Evolutionary conservation across 2,888 invertebrate species (phyloP), one percentile per base, ranked within the genome.

Genomic region (Netelia fuscicornis): DNA sequence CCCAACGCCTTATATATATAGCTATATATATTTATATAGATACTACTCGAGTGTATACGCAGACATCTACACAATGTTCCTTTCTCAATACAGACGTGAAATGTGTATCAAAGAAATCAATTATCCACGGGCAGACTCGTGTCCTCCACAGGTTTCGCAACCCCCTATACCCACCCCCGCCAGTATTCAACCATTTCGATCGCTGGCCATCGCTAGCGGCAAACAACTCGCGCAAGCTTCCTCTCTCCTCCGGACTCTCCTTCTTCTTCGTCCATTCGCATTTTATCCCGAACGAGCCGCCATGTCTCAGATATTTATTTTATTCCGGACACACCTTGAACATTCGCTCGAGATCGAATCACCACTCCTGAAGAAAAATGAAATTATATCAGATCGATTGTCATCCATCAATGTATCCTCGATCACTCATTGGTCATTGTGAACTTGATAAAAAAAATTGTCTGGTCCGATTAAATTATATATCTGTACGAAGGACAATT

Each of bases 61-160:
- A 88, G 86, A 88, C 90, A 90, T 90, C 89, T 88, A 90, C 90
- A 44, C 62, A 89, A 90, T 89, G 91, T 89, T 89, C 88, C 90
- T 90, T 90, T 90, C 8, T 54, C 64, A 11, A 20, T 52, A 25
- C 30, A 44, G 60, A 54, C 42, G 75, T 42, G 25, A 67, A 74
- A 60, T 67, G 89, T 91, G 89, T 91, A 90, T 91, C 89, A 90
- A 92, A 91, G 90, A 92, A 92, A 92, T 92, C 90, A 92, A 92
- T 92, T 91, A 91, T 88, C 88, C 88, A 86, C 87, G 89, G 87
- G 89, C 76, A 78, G 78, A 87, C 88, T 86, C 87, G 87, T 71
- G 72, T 86, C 85, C 87, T 85, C 65, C 79, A 82, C 77, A 78
- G 70, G 77, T 72, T 74, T 60, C 79, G n/a, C 72, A 76, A 72